Evolutionary conservation across 2,113 vertebrate genomes (phyloP), one percentile per base, ranked within the genome.

Genomic region (Anarhynchus alexandrinus): DNA sequence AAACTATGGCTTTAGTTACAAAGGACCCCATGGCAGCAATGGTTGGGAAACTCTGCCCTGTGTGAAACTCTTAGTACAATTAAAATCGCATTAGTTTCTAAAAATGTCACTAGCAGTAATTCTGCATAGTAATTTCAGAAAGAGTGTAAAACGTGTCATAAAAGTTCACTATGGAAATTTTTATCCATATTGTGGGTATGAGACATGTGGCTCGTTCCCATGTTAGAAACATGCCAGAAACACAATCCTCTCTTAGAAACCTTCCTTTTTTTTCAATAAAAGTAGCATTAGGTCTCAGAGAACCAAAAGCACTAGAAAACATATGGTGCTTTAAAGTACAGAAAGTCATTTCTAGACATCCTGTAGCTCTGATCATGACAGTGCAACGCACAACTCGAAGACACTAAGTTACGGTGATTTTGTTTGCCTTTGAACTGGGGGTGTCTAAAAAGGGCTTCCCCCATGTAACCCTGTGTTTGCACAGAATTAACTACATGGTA

Each of bases 201-300:
- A 84, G 70, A 49, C 2, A 5, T 51, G 12, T 0, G 0, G 15
- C 32, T 82, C 22, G 1, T 82, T 85, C 42, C 51, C 17, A 2
- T 30, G 5, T 83, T 90, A 94, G 76, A 91, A 94, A 91, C 12
- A 16, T 72, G 40, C 20, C 66, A 93, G 84, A 85, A 95, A 66
- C 0, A 5, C 66, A 70, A 8, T 59, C 17, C 22, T 52, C 54
- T 73, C 15, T 81, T 71, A 82, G 67, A 93, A 96, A 64, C 36
- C 10, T 82, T 52, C 22, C 5, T 13, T 15, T 73, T 86, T 72
- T 86, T 72, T 71, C 73, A 92, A 81, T 93, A 91, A 95, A 91
- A 55, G 15, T 22, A 76, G 25, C 36, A 83, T 82, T 91, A 65
- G 49, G 40, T 88, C 65, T 86, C 10, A 11, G 21, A 94, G 82